Evolutionary conservation across 2,888 invertebrate species (phyloP).

Genomic region (Pemphredon lugubris): DNA sequence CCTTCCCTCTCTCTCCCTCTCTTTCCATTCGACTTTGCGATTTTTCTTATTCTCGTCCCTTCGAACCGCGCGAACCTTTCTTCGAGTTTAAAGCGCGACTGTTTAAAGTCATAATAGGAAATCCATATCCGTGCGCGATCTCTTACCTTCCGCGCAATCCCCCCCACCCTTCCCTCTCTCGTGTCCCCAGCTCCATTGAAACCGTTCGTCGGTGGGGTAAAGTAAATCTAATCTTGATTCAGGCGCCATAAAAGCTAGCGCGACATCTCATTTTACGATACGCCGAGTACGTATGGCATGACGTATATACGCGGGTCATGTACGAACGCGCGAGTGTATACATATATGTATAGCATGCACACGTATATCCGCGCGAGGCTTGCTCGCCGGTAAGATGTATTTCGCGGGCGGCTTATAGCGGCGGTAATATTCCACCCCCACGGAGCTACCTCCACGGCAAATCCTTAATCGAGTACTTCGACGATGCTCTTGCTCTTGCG

Average conservation of each 20-base stretch:
- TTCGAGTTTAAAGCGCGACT: no score
- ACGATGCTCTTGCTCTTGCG: slow-evolving; percentile 51
- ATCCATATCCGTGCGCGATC: no score
- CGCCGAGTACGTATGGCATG: slow-evolving; percentile 68
- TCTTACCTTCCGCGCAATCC: no score
- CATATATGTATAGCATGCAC: slow-evolving; percentile 14
- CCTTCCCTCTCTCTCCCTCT: not conserved
- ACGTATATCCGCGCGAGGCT: no score
- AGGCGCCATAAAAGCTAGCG: slow-evolving; percentile 74
- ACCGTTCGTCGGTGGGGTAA: slow-evolving; percentile 64
- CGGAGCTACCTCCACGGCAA: slow-evolving; percentile 33
- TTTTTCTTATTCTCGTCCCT: not conserved
- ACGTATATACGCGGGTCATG: slow-evolving; percentile 16
- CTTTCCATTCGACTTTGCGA: no score
- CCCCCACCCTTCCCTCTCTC: no score
- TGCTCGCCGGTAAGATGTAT: slow-evolving; percentile 48
- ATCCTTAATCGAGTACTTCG: slow-evolving; percentile 63
- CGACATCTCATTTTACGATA: slow-evolving; percentile 78
- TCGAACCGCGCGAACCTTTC: not conserved
- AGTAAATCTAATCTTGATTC: slow-evolving; percentile 79
- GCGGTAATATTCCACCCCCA: slow-evolving; percentile 50
- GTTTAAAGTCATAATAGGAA: no score
- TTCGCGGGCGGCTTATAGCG: slow-evolving; percentile 54
- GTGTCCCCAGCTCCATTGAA: slow-evolving; percentile 52
- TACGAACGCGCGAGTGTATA: not conserved